Base-by-base conservation (phyloP, 2,113 vertebrate genomes). In the Microtus oregoni region DNA sequence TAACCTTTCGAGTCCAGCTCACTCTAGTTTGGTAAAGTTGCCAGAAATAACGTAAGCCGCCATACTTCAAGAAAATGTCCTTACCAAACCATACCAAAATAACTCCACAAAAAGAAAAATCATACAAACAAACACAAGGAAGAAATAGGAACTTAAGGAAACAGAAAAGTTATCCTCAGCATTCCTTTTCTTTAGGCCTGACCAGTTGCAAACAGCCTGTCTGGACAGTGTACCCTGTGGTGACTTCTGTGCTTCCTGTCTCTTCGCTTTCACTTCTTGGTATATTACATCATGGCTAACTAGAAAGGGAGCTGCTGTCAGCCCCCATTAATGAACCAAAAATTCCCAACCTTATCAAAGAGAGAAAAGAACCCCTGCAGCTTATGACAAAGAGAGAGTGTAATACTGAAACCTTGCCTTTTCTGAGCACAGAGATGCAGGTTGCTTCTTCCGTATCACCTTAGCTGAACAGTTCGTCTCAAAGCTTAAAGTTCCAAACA, bases 171-270 rank as follows among this genome's bases (percentile, higher is more conserved):
- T 73, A 19, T 38, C 92, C 28, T 58, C 73, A 82, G 28, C 26
- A 75, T 92, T 95, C 85, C 58, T 92, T 96, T 94, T 90, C 52
- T 91, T 94, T 94, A 95, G 55, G 90, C 78, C 35, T 96, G 61
- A 85, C 55, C 47, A 77, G 55, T 3, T 95, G 68, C 19, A 94
- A 26, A 96, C 88, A 90, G 67, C 13, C 19, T 88, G 50, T 58
- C 75, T 82, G 30, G 58, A 67, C 19, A 86, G 63, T n/a, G 32
- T 44, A 81, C 63, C 76, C 67, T 70, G 15, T 35, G 78, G 63
- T 96, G 70, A 79, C 65, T 94, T 97, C 65, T 94, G 65, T 91
- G 89, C 90, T 91, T 92, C 41, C 41, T 75, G 5, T 90, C 22
- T 78, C 81, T 11, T 91, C 1, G 12, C 67, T 72, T 93, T 93